phyloP scores from a whole-genome alignment of 1,140 invertebrate genomes.

The Microplitis demolitor region DNA sequence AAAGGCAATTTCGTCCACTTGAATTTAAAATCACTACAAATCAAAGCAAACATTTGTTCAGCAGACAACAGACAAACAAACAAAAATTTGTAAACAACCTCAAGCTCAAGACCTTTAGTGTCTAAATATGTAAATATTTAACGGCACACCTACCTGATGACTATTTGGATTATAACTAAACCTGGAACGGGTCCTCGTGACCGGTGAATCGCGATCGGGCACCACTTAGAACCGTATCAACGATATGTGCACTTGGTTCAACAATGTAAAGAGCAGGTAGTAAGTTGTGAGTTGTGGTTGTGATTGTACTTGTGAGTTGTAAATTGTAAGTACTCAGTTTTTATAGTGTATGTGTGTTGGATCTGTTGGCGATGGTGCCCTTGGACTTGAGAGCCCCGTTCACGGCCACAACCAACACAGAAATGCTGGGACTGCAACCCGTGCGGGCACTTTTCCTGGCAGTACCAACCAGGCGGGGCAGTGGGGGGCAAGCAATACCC shows the following conservation, averaged over 20 bases:
- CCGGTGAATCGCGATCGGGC: conserved; percentile 5
- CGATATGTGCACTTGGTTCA: background rate
- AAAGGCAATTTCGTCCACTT: too few relatives aligned
- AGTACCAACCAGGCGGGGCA: conserved; percentile 39
- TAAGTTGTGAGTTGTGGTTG: background rate
- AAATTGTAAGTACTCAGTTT: conserved; percentile 28
- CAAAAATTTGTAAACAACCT: too few relatives aligned
- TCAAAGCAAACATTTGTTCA: too few relatives aligned
- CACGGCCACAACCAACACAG: conserved; percentile 59
- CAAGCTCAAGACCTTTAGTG: too few relatives aligned
- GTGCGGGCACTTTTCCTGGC: conserved; percentile 57
- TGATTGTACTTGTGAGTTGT: conserved; percentile 17
- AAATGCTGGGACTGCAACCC: conserved; percentile 57
- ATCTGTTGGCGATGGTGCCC: conserved; percentile 40
- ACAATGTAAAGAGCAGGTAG: too few relatives aligned
- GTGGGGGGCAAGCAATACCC: conserved; percentile 36
- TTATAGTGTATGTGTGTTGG: background rate
- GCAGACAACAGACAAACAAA: too few relatives aligned
- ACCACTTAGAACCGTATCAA: too few relatives aligned
- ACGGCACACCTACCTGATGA: too few relatives aligned
- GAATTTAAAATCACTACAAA: too few relatives aligned
- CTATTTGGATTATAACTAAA: too few relatives aligned
- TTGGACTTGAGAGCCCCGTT: conserved; percentile 59
- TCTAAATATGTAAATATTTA: too few relatives aligned
- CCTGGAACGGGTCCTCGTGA: background rate